Conservation (phyloP, 1,140 invertebrate genomes). For the Drosophila ananassae region DNA sequence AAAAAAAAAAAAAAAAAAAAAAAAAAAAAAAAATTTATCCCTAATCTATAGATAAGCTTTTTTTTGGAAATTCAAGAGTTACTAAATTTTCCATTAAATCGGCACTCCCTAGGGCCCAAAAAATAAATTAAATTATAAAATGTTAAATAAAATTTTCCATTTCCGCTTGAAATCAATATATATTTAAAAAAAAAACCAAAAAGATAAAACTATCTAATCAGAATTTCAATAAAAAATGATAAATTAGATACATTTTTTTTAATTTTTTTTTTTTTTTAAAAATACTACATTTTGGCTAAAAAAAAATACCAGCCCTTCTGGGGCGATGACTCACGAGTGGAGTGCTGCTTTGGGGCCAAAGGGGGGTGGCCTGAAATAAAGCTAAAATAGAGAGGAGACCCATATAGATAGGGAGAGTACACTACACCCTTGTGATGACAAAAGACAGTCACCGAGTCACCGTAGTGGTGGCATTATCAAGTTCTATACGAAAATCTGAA, state of each 20-base stretch:
- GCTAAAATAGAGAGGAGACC: neutral
- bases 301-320: too few species aligned
- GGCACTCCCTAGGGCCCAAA: too few species aligned
- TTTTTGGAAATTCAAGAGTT: too few species aligned
- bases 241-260: conserved; percentile 7
- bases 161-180: conserved; percentile 15
- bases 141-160: neutral
- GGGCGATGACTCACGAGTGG: too few species aligned
- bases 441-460: conserved; percentile 24
- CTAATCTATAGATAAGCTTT: neutral
- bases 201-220: conserved; percentile 25
- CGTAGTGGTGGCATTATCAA: conserved; percentile 25
- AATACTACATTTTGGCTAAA: too few species aligned
- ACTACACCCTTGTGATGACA: neutral
- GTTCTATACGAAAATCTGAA: conserved; percentile 54
- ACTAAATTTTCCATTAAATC: neutral
- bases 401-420: neutral
- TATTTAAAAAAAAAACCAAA: neutral
- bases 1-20: neutral
- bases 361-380: neutral
- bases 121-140: too few species aligned
- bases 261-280: conserved; percentile 4
- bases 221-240: conserved; percentile 14
- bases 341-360: neutral
- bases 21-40: neutral